Evolutionary conservation across 2,888 invertebrate species (phyloP).

Genomic region (Tetropium fuscum): DNA sequence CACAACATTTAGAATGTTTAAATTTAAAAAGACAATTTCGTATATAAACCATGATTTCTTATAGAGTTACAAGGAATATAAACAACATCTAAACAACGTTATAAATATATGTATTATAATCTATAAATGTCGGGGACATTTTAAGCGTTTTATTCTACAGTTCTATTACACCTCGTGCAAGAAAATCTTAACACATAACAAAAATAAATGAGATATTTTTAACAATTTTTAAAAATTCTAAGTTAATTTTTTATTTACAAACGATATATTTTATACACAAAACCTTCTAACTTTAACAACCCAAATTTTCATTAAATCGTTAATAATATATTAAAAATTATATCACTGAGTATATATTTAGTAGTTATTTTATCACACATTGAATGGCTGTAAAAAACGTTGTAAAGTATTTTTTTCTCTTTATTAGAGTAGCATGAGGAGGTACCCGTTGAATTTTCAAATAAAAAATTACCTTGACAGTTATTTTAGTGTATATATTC

Average conservation of each 20-base stretch:
- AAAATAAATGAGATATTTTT: conserved; percentile 18
- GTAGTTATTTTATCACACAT: conserved; percentile 27
- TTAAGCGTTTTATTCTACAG: conserved; percentile 30
- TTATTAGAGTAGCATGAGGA: no score
- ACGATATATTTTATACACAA: conserved; percentile 12
- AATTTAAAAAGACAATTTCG: not conserved
- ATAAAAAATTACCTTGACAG: no score
- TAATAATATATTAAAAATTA: conserved; percentile 18
- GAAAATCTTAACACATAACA: conserved; percentile 19
- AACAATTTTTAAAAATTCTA: conserved; percentile 24
- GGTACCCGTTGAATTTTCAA: no score
- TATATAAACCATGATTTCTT: no score
- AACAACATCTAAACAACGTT: conserved; percentile 6
- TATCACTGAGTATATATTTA: conserved; percentile 37
- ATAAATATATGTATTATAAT: conserved; percentile 20
- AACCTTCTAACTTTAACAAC: conserved; percentile 31
- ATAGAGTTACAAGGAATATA: no score
- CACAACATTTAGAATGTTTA: conserved; percentile 7
- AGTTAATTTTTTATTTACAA: conserved; percentile 3
- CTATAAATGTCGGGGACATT: conserved; percentile 13
- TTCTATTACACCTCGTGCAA: conserved; percentile 22
- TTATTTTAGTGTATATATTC: not conserved
- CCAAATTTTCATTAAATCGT: conserved; percentile 13
- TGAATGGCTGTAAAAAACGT: conserved; percentile 6
- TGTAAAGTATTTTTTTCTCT: no score